A percentile compares a stretch with the other conserved stretches of the same genome.
These are phyloP conservation scores for Platichthys flesus DNA, from an alignment of 2,113 vertebrate genomes.

Conservation along the genomic window DNA sequence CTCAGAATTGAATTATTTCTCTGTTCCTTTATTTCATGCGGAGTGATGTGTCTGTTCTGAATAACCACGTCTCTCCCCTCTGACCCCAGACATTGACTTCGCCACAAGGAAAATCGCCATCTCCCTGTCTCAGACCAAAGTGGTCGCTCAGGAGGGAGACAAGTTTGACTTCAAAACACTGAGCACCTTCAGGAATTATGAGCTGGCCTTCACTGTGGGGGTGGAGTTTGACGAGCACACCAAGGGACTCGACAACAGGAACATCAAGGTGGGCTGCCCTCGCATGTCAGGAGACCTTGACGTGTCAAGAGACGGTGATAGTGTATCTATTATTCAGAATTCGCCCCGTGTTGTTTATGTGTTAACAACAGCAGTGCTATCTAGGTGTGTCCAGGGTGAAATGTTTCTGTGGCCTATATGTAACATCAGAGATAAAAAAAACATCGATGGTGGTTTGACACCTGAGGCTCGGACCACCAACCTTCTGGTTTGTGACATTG, in stretches of 20 bases:
- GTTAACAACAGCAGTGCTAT: constrained; percentile 1
- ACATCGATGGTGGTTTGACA: too few species aligned
- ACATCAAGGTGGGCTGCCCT: constrained; percentile 84
- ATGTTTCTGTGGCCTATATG: neutral
- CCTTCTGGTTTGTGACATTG: too few species aligned
- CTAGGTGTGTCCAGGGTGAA: neutral
- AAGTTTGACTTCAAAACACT: constrained; percentile 89
- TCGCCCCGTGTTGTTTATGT: neutral
- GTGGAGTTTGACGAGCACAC: constrained; percentile 91
- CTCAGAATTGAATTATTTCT: neutral
- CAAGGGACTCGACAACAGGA: constrained; percentile 89
- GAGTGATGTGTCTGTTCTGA: neutral
- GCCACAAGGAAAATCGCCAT: constrained; percentile 92
- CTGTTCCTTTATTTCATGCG: neutral
- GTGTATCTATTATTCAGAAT: constrained; percentile 4
- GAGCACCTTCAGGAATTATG: constrained; percentile 92
- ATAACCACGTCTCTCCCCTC: constrained; percentile 18
- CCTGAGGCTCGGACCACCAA: too few species aligned
- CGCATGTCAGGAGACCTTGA: neutral
- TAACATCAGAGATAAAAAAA: neutral
- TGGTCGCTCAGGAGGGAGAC: constrained; percentile 88
- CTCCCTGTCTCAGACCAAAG: constrained; percentile 89
- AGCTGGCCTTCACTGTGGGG: constrained; percentile 86
- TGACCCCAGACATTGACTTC: constrained; percentile 89
- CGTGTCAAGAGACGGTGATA: neutral